Conservation (phyloP, 2,113 vertebrate genomes). For the Anoura caudifer region DNA sequence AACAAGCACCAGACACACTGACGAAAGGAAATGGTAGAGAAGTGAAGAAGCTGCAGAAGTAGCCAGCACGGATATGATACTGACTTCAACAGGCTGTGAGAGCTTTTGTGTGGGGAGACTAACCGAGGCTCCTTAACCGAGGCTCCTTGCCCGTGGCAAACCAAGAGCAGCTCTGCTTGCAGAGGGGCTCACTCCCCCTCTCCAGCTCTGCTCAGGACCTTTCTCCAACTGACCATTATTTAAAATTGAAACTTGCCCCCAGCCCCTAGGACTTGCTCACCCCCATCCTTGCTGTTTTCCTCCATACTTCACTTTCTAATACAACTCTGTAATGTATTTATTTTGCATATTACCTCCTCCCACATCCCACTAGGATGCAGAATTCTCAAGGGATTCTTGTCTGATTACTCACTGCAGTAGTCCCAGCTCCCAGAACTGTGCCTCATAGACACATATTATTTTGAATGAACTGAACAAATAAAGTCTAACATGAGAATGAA, state of each 20-base stretch:
- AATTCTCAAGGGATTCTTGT: neutral
- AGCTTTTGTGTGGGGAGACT: neutral
- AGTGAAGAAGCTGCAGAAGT: neutral
- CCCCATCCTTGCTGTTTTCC: neutral
- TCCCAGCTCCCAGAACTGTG: neutral
- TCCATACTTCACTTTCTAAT: neutral
- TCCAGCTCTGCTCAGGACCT: neutral
- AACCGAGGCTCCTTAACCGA: neutral
- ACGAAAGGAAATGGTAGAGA: neutral
- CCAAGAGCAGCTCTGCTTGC: neutral
- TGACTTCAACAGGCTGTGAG: neutral
- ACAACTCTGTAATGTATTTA: neutral
- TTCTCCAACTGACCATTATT: neutral
- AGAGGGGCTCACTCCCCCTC: neutral
- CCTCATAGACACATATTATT: neutral
- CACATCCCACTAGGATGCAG: neutral
- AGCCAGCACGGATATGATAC: neutral
- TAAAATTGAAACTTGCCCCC: neutral
- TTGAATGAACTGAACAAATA: neutral
- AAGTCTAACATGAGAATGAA: neutral
- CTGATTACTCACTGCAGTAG: neutral
- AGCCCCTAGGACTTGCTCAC: no score
- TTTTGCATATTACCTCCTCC: neutral
- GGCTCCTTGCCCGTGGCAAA: neutral
- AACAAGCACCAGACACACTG: neutral